phyloP scores from a whole-genome alignment of 2,113 vertebrate genomes.

The Gulo gulo region DNA sequence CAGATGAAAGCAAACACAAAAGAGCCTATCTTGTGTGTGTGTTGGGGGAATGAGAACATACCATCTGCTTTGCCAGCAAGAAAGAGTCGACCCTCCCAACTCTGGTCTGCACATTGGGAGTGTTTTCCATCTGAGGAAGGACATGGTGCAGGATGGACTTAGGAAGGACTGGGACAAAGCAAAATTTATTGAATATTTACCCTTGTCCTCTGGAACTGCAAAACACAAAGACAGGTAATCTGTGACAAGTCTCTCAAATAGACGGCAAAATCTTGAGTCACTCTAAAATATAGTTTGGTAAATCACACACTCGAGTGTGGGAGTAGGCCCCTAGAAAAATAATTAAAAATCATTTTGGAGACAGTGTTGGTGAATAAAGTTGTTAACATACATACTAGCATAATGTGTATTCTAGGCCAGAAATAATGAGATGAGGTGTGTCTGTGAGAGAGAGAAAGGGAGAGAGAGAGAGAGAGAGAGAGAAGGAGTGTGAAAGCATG shows the following conservation, averaged over 20 bases:
- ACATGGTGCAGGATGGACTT: neutral
- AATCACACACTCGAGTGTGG: neutral
- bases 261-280: neutral
- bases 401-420: neutral
- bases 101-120: neutral
- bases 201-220: neutral
- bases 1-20: slow-evolving; percentile 48
- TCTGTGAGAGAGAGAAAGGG: neutral
- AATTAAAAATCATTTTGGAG: slow-evolving; percentile 33
- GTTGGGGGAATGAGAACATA: slow-evolving; percentile 60
- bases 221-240: neutral
- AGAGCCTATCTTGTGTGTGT: slow-evolving; percentile 53
- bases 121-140: neutral
- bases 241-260: neutral
- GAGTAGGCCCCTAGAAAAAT: neutral
- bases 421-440: neutral
- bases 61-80: slow-evolving; percentile 62
- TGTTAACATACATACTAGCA: neutral
- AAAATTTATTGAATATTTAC: neutral
- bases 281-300: slow-evolving; percentile 15
- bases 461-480: neutral
- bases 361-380: neutral
- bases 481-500: neutral
- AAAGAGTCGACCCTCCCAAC: neutral
- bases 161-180: neutral